phyloP scores from a whole-genome alignment of 2,113 vertebrate species.

The Neopipo cinnamomea region DNA sequence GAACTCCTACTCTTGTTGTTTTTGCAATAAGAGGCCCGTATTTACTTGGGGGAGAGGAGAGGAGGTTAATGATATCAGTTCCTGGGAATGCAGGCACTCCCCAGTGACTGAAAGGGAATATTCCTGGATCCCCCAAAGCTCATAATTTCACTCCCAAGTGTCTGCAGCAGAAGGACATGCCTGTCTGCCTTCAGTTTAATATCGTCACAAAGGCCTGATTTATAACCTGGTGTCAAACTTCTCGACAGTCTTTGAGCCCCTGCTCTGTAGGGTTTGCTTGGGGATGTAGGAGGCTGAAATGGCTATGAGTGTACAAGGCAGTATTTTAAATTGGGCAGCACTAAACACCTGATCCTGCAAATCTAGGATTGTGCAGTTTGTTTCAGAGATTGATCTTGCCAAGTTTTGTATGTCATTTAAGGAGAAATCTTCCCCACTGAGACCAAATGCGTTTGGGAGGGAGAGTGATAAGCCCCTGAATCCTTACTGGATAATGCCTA shows the following conservation, averaged over 20 bases:
- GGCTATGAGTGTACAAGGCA: not conserved
- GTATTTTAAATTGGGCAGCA: not conserved
- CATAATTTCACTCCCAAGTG: slow-evolving; percentile 2
- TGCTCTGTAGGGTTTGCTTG: not conserved
- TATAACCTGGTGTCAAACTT: slow-evolving; percentile 14
- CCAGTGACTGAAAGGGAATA: slow-evolving; percentile 42
- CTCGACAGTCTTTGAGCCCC: not conserved
- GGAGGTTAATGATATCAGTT: slow-evolving; percentile 39
- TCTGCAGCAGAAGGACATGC: slow-evolving; percentile 13
- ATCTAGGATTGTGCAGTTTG: not conserved
- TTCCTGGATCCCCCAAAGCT: slow-evolving; percentile 26
- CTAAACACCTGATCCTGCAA: not conserved
- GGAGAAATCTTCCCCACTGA: not conserved
- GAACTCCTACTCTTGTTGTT: slow-evolving; percentile 38
- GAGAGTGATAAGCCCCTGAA: not conserved
- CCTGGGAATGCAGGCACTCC: slow-evolving; percentile 54
- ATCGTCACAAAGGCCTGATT: slow-evolving; percentile 8
- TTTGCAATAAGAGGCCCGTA: slow-evolving; percentile 53
- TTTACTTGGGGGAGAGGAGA: slow-evolving; percentile 33
- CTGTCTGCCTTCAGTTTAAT: not conserved
- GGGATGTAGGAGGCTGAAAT: not conserved
- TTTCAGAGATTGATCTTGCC: not conserved
- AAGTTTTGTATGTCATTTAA: not conserved
- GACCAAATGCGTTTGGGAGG: not conserved
- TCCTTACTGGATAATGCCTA: not conserved